Evolutionary conservation across 2,113 vertebrate species (phyloP), one percentile per base, ranked within the genome.

Genomic region (Aptenodytes forsteri): DNA sequence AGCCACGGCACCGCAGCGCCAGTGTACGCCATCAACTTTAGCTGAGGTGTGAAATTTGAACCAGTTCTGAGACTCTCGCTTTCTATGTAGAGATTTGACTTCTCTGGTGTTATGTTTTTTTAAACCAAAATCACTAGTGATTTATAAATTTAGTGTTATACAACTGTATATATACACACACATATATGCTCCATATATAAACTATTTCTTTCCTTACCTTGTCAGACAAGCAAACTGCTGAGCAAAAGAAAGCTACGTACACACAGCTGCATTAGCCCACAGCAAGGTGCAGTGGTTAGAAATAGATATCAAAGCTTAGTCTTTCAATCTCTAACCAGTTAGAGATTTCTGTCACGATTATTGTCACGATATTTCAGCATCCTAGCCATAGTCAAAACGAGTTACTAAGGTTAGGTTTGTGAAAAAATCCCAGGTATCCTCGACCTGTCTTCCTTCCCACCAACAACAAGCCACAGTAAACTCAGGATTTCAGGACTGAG

Each of bases 21-120:
- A 29, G 5, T 0, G 6, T 7, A 7, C 0, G 0, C 22, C 16
- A 73, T 44, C 29, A 40, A 18, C 26, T 47, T 49, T 27, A 49
- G 14, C 9, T 21, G 34, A 65, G 21, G 25, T 9, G 13, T 32
- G 75, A 76, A 56, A 47, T 1, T 21, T 14, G 27, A 91, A 84
- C 18, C 30, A 85, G 8, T 44, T 59, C 50, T 12, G 9, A 54
- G 21, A 58, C 11, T 26, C 29, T n/a, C 0, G 0, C 10, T 56
- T 86, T 27, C 46, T 30, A 22, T 2, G 1, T 5, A 21, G 11
- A 25, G 3, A 10, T 49, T 73, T 84, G 19, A 32, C 46, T 38
- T 70, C 26, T 32, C 36, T 61, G 10, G 13, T 6, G 7, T 4
- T 77, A 42, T 15, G 42, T 6, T 42, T 59, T 29, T 54, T n/a